phyloP scores from a whole-genome alignment of 23 tunicate species.

The Phallusia fumigata region DNA sequence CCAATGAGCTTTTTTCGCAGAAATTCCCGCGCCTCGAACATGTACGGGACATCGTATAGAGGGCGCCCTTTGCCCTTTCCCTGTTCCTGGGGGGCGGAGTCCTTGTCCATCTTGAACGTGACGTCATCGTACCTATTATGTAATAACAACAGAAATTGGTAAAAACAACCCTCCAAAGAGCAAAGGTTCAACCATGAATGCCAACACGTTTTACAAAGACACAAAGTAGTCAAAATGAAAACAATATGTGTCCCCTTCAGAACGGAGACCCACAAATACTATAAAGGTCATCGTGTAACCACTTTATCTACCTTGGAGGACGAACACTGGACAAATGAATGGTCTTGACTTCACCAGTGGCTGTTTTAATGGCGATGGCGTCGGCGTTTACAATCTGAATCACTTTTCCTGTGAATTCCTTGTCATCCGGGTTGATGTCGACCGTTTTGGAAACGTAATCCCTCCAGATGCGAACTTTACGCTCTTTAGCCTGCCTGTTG shows the following conservation, averaged over 20 bases:
- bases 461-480: conserved; percentile 86
- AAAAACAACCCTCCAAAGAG: no score
- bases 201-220: no score
- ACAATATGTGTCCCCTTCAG: no score
- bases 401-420: conserved; percentile 82
- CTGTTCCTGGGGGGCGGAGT: conserved; percentile 17
- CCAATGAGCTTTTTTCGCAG: conserved; percentile 90
- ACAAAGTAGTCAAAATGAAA: no score
- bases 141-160: no score
- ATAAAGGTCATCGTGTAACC: background rate
- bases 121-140: conserved; percentile 59
- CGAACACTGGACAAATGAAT: conserved; percentile 86
- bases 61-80: conserved; percentile 49
- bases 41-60: conserved; percentile 92
- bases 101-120: conserved; percentile 37
- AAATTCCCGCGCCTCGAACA: conserved; percentile 98
- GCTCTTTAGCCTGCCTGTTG: conserved; percentile 79
- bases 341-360: conserved; percentile 39
- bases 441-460: conserved; percentile 64
- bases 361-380: conserved; percentile 83
- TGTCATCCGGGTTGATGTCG: conserved; percentile 45
- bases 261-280: no score
- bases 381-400: conserved; percentile 95
- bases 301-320: conserved; percentile 70
- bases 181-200: no score